A percentile compares a stretch with the other conserved stretches of the same genome.
Evolutionary conservation across 2,113 vertebrate species (phyloP).

Genomic region (Murina feae): DNA sequence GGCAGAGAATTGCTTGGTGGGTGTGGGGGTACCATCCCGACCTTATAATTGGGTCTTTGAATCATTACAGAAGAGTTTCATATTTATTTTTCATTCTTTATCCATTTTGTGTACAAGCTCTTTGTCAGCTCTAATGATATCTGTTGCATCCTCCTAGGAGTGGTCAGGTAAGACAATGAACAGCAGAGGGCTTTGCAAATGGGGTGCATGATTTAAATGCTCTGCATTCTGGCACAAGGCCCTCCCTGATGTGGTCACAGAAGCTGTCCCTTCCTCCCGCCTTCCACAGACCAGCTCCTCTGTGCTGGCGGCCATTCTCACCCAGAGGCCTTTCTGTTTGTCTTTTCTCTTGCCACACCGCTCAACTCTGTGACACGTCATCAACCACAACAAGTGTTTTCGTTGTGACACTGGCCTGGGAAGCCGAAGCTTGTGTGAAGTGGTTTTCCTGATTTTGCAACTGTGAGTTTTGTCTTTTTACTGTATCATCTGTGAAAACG

Average conservation of each 20-base stretch:
- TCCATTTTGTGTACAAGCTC: background rate
- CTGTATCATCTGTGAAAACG: background rate
- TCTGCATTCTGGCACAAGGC: background rate
- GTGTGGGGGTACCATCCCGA: background rate
- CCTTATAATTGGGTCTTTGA: background rate
- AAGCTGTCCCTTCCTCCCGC: background rate
- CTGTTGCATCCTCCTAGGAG: background rate
- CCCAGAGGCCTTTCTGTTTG: background rate
- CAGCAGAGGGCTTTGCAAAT: background rate
- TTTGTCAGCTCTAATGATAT: background rate
- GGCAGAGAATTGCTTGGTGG: background rate
- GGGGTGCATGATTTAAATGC: background rate
- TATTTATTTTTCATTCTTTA: background rate
- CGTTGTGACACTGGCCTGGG: constrained; percentile 15
- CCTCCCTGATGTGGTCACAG: background rate
- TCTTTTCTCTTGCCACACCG: constrained; percentile 5
- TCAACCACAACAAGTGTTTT: background rate
- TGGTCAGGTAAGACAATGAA: background rate
- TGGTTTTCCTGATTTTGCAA: constrained; percentile 43
- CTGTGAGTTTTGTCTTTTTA: background rate
- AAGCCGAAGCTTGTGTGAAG: background rate
- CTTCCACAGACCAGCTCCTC: background rate
- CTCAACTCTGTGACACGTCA: constrained; percentile 11
- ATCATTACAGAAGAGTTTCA: background rate
- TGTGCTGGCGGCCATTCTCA: background rate